phyloP scores from a whole-genome alignment of 2,888 invertebrate genomes.

The Lymantria dispar region DNA sequence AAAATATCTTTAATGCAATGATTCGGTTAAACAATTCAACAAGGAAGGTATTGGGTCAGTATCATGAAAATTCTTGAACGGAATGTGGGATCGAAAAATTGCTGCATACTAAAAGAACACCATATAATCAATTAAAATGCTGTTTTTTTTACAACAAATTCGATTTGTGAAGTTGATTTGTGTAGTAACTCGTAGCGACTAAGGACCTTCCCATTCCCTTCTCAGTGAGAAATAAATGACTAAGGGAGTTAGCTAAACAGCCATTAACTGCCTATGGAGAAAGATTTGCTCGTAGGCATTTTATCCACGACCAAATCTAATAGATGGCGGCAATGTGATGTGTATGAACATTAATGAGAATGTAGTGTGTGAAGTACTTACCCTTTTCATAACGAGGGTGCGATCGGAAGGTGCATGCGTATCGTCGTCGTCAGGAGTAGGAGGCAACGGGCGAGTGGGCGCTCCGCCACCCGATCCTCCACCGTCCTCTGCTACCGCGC shows the following conservation, averaged over 20 bases:
- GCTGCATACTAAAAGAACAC: too few relatives aligned
- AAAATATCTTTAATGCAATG: slow-evolving; percentile 17
- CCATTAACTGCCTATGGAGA: too few relatives aligned
- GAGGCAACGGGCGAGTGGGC: slow-evolving; percentile 96
- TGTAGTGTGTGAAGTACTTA: slow-evolving; percentile 78
- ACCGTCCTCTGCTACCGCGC: slow-evolving; percentile 53
- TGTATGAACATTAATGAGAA: slow-evolving; percentile 9
- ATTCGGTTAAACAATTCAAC: slow-evolving; percentile 19
- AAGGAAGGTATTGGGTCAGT: slow-evolving; percentile 3
- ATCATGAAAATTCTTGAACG: background rate
- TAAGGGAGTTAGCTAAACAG: too few relatives aligned
- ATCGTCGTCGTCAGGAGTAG: slow-evolving; percentile 96
- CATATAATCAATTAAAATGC: too few relatives aligned
- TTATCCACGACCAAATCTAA: too few relatives aligned
- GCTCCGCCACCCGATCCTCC: slow-evolving; percentile 76
- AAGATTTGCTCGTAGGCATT: too few relatives aligned
- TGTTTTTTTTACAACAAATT: too few relatives aligned
- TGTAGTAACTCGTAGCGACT: too few relatives aligned
- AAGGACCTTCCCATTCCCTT: too few relatives aligned
- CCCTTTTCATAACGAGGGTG: slow-evolving; percentile 96
- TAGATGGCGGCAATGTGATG: background rate
- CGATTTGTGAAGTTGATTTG: too few relatives aligned
- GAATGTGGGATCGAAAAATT: background rate
- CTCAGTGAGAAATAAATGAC: too few relatives aligned
- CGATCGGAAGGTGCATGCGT: slow-evolving; percentile 86